Evolutionary conservation across 2,888 invertebrate genomes (phyloP), one percentile per base, ranked within the genome.

Genomic region (Agelastica alni): DNA sequence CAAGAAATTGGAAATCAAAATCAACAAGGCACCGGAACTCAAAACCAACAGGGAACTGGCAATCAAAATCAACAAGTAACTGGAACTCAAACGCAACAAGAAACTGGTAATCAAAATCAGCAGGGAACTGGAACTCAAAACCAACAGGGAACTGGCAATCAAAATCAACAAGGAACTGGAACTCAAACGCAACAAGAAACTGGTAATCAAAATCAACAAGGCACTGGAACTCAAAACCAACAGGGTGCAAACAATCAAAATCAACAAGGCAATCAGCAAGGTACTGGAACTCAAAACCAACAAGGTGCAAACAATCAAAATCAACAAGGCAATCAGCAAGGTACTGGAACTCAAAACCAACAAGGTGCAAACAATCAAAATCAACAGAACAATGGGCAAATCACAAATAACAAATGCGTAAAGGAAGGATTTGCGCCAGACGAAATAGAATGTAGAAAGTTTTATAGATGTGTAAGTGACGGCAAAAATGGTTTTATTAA

Each of bases 371-470:
- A 13, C 9, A 26, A 31, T n/a, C 32, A 16, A 6, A 26, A 31
- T n/a, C 32, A 16, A 6, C 28, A 36, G 7, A 52, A 26, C 34
- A 32, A 3, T 10, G 43, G 43, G 1, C 30, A 30, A 43, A 3
- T 43, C 1, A 7, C 14, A 36, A 49, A 31, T 39, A 59, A 30
- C 4, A 44, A 70, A 45, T 89, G 89, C 69, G 77, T 73, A 10
- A 72, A 77, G 59, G 86, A 88, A 72, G 91, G 91, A 39, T 91
- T 88, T 72, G 82, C 85, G 67, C 83, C 85, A n/a, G 84, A 91
- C 73, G 78, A 81, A 36, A 77, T 77, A 30, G 82, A 90, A 67
- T 91, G 91, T 69, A 84, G 80, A 55, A 88, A 85, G 70, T 91
- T 91, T 77, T 89, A 88, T 70, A 81, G 90, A 61, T 91, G 91